Evolutionary conservation across 2,113 vertebrate species (phyloP).

Genomic region (Petromus typicus): DNA sequence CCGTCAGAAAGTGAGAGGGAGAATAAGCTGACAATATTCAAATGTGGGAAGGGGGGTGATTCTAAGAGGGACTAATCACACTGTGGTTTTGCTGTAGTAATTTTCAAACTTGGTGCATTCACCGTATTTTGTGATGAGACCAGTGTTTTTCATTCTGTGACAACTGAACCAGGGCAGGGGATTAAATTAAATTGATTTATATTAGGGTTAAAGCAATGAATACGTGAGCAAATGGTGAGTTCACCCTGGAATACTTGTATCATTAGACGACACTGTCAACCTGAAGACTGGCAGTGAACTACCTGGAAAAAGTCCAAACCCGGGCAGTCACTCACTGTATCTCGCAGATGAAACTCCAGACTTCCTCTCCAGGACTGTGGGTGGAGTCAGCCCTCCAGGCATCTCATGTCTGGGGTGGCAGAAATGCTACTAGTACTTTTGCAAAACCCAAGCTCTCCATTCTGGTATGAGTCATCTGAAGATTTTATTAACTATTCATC

Average conservation of each 20-base stretch:
- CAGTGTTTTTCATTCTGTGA: background rate
- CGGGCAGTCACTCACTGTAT: too few relatives aligned
- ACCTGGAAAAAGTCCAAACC: background rate
- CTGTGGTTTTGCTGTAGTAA: background rate
- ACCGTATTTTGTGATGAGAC: background rate
- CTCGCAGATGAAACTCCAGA: background rate
- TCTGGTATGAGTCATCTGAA: slow-evolving; percentile 21
- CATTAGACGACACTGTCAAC: background rate
- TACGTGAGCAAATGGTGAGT: background rate
- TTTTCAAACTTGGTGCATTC: background rate
- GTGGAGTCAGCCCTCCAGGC: background rate
- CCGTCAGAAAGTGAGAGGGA: background rate
- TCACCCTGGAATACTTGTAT: background rate
- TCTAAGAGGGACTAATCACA: background rate
- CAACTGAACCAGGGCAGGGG: background rate
- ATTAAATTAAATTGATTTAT: background rate
- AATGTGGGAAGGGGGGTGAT: background rate
- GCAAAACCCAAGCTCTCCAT: background rate
- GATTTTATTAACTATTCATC: slow-evolving; percentile 46
- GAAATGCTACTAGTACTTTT: slow-evolving; percentile 27
- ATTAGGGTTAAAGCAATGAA: background rate
- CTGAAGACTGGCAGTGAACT: background rate
- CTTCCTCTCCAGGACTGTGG: rapidly evolving
- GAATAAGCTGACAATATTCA: background rate
- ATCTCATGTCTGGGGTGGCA: background rate